Evolutionary conservation across 2,888 invertebrate species (phyloP).

Genomic region (Lepas anatifera): DNA sequence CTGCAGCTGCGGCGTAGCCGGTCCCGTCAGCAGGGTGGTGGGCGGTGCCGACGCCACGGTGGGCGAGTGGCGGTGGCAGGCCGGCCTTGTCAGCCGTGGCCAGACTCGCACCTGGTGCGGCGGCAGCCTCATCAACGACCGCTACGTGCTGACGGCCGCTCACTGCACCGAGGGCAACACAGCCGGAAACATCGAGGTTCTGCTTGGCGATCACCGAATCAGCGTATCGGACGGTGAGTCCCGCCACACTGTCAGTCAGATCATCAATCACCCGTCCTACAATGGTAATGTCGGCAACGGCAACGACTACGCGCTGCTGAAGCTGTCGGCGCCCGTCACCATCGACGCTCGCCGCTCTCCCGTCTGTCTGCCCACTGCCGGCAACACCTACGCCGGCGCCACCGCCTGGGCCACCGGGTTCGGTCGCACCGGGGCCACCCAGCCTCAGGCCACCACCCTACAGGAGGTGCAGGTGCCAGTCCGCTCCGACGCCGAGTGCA

Average conservation of each 20-base stretch:
- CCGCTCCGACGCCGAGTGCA: no score
- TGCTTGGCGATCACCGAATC: constrained; percentile 10
- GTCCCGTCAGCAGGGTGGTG: background rate
- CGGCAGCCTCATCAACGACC: constrained; percentile 5
- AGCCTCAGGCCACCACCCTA: background rate
- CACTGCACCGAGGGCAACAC: background rate
- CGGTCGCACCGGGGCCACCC: background rate
- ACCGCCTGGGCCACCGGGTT: constrained; percentile 17
- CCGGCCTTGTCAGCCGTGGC: background rate
- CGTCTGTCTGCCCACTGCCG: constrained; percentile 15
- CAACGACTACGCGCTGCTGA: constrained; percentile 15
- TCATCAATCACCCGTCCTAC: background rate
- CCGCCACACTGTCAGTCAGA: background rate
- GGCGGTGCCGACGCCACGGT: background rate
- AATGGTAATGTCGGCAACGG: background rate
- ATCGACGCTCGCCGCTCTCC: background rate
- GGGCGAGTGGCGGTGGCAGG: constrained; percentile 5
- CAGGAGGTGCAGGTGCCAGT: constrained; percentile 16
- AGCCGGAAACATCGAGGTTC: background rate
- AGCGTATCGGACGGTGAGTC: background rate
- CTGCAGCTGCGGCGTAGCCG: background rate
- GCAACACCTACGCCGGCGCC: constrained; percentile 1
- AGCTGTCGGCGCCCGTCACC: constrained; percentile 8
- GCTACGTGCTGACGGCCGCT: constrained; percentile 8
- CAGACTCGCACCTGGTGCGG: background rate